phyloP scores from a whole-genome alignment of 2,113 vertebrate species.

The Tretioscincus oriximinensis region DNA sequence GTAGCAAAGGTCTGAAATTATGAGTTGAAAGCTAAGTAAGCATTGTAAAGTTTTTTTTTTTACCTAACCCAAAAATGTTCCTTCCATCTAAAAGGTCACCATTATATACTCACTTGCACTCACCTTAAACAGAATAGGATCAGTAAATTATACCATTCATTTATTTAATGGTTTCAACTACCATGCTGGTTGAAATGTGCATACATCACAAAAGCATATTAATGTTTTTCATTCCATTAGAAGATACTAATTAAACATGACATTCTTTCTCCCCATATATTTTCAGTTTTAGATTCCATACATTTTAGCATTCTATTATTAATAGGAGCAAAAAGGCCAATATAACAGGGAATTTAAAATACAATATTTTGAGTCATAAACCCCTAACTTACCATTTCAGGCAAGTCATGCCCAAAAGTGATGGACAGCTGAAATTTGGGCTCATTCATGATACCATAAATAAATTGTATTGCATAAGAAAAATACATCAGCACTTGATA shows the following conservation, averaged over 20 bases:
- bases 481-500: too few relatives aligned
- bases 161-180: conserved; percentile 12
- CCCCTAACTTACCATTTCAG: accelerated
- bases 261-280: too few relatives aligned
- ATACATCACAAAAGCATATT: not conserved
- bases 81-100: conserved; percentile 5
- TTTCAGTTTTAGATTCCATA: not conserved
- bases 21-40: conserved; percentile 46
- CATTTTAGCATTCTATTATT: not conserved
- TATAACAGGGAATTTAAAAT: not conserved
- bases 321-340: not conserved
- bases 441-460: not conserved
- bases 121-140: not conserved
- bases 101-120: conserved; percentile 17
- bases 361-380: not conserved
- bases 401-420: not conserved
- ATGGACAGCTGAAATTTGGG: not conserved
- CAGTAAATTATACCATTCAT: not conserved
- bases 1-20: conserved; percentile 67
- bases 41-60: not conserved
- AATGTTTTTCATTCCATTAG: not conserved
- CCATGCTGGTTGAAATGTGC: not conserved
- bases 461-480: too few relatives aligned
- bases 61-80: not conserved
- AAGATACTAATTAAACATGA: not conserved